Evolutionary conservation across 2,797 vertebrate species (phyloP).

Genomic region (Mormyrus proboscirostris): DNA sequence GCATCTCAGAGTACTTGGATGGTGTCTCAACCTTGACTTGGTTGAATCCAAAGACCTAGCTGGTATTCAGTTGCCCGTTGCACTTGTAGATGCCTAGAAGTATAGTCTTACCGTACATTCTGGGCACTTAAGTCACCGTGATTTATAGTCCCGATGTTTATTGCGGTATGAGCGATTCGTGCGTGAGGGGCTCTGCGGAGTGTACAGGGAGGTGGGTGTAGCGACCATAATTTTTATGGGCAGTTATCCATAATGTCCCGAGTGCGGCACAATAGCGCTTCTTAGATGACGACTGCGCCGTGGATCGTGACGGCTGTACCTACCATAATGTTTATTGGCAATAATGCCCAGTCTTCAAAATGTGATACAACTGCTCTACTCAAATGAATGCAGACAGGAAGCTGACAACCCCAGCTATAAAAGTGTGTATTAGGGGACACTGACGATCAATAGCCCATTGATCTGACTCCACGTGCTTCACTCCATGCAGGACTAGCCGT

Average conservation of each 20-base stretch:
- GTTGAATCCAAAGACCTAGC: not conserved
- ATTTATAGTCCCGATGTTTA: not conserved
- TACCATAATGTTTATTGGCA: not conserved
- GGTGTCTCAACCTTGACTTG: not conserved
- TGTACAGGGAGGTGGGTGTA: not conserved
- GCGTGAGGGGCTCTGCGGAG: not conserved
- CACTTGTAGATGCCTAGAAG: not conserved
- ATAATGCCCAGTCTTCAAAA: not conserved
- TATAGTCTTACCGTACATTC: not conserved
- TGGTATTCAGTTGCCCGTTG: not conserved
- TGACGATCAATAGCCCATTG: not conserved
- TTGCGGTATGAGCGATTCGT: not conserved
- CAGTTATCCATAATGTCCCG: not conserved
- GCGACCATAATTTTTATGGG: not conserved
- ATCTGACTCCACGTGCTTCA: not conserved
- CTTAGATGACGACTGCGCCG: not conserved
- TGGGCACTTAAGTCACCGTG: not conserved
- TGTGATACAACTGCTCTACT: not conserved
- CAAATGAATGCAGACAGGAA: conserved; percentile 1
- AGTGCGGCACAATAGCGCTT: not conserved
- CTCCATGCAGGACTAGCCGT: not conserved
- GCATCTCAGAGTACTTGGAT: not conserved
- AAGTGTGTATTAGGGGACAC: not conserved
- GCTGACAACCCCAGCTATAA: not conserved
- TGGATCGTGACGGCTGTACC: not conserved